Percentiles rank a stretch among this genome's conserved stretches.
Conservation (phyloP, 1,140 invertebrate species). For the Ceratosolen solmsi region DNA sequence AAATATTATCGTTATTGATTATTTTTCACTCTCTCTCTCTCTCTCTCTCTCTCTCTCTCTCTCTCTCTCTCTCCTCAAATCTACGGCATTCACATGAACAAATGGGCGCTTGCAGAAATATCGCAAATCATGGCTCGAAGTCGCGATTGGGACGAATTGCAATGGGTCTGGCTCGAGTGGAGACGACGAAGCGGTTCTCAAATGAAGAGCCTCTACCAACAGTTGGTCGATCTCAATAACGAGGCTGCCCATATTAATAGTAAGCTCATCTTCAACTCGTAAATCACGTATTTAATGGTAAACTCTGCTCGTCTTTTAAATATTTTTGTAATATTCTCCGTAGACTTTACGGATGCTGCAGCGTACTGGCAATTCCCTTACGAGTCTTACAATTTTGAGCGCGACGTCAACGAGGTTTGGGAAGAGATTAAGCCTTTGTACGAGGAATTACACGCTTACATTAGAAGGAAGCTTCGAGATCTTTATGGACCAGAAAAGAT, state of each 20-base stretch:
- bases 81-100: too few relatives aligned
- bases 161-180: conserved; percentile 92
- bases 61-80: too few relatives aligned
- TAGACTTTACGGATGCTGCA: conserved; percentile 87
- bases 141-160: conserved; percentile 87
- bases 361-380: conserved; percentile 90
- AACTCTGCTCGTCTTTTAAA: background rate
- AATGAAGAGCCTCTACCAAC: conserved; percentile 86
- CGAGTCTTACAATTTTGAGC: conserved; percentile 81
- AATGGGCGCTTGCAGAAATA: conserved; percentile 65
- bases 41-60: too few relatives aligned
- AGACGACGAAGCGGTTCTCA: conserved; percentile 84
- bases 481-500: conserved; percentile 88
- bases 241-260: conserved; percentile 90
- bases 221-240: conserved; percentile 88
- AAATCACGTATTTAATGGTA: background rate
- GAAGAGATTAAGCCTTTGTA: conserved; percentile 89
- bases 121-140: conserved; percentile 79
- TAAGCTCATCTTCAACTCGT: too few relatives aligned
- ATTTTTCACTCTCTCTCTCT: too few relatives aligned
- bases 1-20: too few relatives aligned
- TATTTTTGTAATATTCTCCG: background rate
- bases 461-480: conserved; percentile 86
- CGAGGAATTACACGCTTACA: conserved; percentile 90
- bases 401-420: conserved; percentile 88